Evolutionary conservation across 2,113 vertebrate genomes (phyloP).

Genomic region (Gila orcuttii): DNA sequence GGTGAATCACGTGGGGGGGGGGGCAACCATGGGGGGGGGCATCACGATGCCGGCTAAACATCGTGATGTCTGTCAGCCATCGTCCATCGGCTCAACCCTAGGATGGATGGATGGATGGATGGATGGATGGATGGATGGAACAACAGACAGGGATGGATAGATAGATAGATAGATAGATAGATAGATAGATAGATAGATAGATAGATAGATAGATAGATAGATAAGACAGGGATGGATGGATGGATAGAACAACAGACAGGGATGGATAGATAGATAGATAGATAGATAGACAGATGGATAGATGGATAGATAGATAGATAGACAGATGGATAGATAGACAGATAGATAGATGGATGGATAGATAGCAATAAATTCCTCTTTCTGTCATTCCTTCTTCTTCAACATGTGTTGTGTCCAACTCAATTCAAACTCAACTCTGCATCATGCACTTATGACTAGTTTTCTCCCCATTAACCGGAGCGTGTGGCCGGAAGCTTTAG

Average conservation of each 20-base stretch:
- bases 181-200: not conserved
- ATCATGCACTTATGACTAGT: not conserved
- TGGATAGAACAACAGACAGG: too few species aligned
- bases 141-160: not conserved
- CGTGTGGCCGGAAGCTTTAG: not conserved
- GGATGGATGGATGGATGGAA: not conserved
- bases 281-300: not conserved
- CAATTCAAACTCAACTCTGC: not conserved
- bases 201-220: too few species aligned
- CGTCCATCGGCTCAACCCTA: too few species aligned
- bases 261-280: too few species aligned
- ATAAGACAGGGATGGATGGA: too few species aligned
- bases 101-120: not conserved
- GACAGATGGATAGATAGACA: not conserved
- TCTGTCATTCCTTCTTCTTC: too few species aligned
- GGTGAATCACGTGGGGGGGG: too few species aligned
- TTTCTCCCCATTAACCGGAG: not conserved
- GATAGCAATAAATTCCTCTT: too few species aligned
- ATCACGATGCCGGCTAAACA: too few species aligned
- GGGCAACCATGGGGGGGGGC: too few species aligned
- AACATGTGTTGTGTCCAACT: not conserved
- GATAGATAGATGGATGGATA: not conserved
- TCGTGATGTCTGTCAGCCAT: too few species aligned
- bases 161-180: accelerated
- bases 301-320: not conserved